Conservation (phyloP, 2,888 invertebrate genomes). For the Baccha elongata region DNA sequence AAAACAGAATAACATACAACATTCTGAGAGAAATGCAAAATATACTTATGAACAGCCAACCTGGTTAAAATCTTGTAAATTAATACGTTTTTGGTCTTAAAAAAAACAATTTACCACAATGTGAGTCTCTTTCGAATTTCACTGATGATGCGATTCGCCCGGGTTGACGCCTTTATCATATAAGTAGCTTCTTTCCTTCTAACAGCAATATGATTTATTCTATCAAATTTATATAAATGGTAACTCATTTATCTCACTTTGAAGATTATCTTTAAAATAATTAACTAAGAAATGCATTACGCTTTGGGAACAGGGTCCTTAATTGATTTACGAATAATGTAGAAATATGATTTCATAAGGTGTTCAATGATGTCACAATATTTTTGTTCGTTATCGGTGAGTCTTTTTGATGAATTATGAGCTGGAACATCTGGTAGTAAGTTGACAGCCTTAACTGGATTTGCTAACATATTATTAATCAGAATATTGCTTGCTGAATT, state of each 20-base stretch:
- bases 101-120: slow-evolving; percentile 91
- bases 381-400: slow-evolving; percentile 95
- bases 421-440: slow-evolving; percentile 93
- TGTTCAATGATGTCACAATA: slow-evolving; percentile 99
- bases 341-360: slow-evolving; percentile 98
- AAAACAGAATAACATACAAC: not conserved
- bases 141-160: slow-evolving; percentile 98
- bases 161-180: slow-evolving; percentile 98
- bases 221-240: slow-evolving; percentile 98
- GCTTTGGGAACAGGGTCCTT: slow-evolving; percentile 99
- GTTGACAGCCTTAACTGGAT: slow-evolving; percentile 94
- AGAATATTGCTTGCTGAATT: slow-evolving; percentile 82
- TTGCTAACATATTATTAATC: slow-evolving; percentile 82
- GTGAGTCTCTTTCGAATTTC: slow-evolving; percentile 99
- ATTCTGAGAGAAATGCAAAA: too few relatives aligned
- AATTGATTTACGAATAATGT: slow-evolving; percentile 98
- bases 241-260: slow-evolving; percentile 98
- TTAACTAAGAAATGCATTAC: slow-evolving; percentile 99
- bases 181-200: slow-evolving; percentile 97
- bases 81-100: slow-evolving; percentile 67
- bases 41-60: slow-evolving; percentile 27
- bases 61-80: slow-evolving; percentile 48
- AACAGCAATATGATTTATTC: slow-evolving; percentile 98
- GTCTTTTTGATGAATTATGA: slow-evolving; percentile 88
- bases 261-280: slow-evolving; percentile 98